Evolutionary conservation across 2,888 invertebrate genomes (phyloP).

Genomic region (Andrena flavipes): DNA sequence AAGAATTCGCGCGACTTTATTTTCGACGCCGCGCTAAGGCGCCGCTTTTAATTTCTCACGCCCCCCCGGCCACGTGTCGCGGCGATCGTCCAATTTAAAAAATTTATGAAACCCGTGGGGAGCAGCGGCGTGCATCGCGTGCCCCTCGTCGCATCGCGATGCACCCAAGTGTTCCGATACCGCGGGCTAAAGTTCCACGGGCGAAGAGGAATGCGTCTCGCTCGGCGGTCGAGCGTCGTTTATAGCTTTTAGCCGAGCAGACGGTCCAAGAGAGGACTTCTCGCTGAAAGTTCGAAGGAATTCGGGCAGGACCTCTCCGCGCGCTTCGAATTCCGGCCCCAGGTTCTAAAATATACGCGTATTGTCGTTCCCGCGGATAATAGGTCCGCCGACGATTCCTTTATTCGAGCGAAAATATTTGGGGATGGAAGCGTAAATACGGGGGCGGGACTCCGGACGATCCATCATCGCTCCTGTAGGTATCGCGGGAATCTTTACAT

Average conservation of each 20-base stretch:
- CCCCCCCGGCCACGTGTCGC: slow-evolving; percentile 5
- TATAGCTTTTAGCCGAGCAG: slow-evolving; percentile 31
- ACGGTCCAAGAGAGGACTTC: slow-evolving; percentile 1
- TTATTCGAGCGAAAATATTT: slow-evolving; percentile 48
- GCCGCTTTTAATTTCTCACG: slow-evolving; percentile 31
- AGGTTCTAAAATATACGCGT: slow-evolving; percentile 16
- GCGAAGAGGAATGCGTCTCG: slow-evolving; percentile 36
- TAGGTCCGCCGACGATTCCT: slow-evolving; percentile 25
- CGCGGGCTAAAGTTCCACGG: not conserved
- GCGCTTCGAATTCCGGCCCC: slow-evolving; percentile 29
- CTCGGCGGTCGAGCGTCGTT: slow-evolving; percentile 7
- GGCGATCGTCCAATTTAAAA: slow-evolving; percentile 22
- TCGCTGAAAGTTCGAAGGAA: slow-evolving; percentile 36
- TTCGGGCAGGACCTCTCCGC: slow-evolving; percentile 33
- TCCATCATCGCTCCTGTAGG: slow-evolving; percentile 57
- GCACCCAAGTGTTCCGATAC: not conserved
- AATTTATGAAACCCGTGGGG: not conserved
- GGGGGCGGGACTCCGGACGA: slow-evolving; percentile 4
- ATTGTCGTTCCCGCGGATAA: slow-evolving; percentile 21
- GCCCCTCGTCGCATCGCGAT: not conserved
- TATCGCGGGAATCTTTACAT: slow-evolving; percentile 53
- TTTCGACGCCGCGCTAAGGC: slow-evolving; percentile 51
- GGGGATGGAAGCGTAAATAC: slow-evolving; percentile 22
- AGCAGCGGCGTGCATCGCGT: not conserved
- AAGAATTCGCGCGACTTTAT: slow-evolving; percentile 69